A percentile compares a stretch with the other conserved stretches of the same genome.
phyloP scores from a whole-genome alignment of 2,113 vertebrate genomes.

The Bombycilla garrulus region DNA sequence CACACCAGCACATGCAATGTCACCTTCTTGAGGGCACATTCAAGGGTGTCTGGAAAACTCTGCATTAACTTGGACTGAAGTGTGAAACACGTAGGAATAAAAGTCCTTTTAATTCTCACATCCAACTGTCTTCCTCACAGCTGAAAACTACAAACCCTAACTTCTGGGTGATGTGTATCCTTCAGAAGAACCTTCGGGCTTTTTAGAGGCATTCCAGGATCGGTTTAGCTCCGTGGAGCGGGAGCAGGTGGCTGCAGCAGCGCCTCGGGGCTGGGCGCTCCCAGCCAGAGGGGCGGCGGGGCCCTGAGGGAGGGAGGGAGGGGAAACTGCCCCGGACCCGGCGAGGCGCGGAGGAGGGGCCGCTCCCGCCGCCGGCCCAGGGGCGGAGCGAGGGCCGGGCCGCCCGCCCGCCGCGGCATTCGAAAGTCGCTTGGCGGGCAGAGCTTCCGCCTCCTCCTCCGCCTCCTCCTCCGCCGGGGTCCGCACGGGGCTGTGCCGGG shows the following conservation, averaged over 20 bases:
- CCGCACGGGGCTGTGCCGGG: no score
- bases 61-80: background rate
- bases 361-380: background rate
- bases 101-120: background rate
- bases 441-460: rapidly evolving
- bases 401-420: background rate
- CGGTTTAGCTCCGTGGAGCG: rapidly evolving
- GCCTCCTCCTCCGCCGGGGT: rapidly evolving
- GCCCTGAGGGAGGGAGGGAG: no score
- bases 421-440: background rate
- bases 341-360: rapidly evolving
- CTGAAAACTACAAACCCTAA: background rate
- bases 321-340: no score
- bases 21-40: background rate
- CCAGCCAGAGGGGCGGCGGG: rapidly evolving
- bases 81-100: background rate
- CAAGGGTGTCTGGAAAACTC: background rate
- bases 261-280: rapidly evolving
- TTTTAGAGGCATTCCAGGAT: rapidly evolving
- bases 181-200: background rate
- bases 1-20: background rate
- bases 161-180: background rate
- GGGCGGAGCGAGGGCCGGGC: background rate
- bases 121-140: background rate
- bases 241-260: rapidly evolving